Conservation (phyloP, 2,113 vertebrate genomes). For the Notiomystis cincta region DNA sequence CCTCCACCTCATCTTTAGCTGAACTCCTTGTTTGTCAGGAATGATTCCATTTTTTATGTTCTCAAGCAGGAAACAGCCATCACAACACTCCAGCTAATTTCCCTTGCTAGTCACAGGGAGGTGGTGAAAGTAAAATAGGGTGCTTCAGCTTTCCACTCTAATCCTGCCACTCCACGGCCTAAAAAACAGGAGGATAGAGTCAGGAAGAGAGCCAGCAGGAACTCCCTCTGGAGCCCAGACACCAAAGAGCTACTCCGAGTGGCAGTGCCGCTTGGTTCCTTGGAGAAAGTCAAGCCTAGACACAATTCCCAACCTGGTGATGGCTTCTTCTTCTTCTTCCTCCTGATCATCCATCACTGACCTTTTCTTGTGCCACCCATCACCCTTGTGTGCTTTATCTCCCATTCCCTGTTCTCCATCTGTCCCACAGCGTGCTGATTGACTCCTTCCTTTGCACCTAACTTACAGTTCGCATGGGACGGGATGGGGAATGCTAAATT, state of each 20-base stretch:
- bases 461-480: neutral
- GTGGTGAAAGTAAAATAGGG: neutral
- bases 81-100: slow-evolving; percentile 28
- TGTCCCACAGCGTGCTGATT: neutral
- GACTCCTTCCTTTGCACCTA: neutral
- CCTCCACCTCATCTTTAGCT: slow-evolving; percentile 43
- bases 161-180: neutral
- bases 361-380: neutral
- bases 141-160: neutral
- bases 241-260: neutral
- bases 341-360: neutral
- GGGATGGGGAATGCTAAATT: neutral
- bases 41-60: slow-evolving; percentile 16
- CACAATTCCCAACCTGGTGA: neutral
- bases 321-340: neutral
- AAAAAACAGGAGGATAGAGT: neutral
- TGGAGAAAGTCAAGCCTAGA: neutral
- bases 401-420: neutral
- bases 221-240: neutral
- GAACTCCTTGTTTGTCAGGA: slow-evolving; percentile 40
- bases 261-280: neutral
- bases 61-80: slow-evolving; percentile 52
- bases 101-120: neutral
- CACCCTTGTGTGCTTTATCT: neutral
- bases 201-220: neutral